Conservation (phyloP, 2,888 invertebrate species). For the Esperia sulphurella region DNA sequence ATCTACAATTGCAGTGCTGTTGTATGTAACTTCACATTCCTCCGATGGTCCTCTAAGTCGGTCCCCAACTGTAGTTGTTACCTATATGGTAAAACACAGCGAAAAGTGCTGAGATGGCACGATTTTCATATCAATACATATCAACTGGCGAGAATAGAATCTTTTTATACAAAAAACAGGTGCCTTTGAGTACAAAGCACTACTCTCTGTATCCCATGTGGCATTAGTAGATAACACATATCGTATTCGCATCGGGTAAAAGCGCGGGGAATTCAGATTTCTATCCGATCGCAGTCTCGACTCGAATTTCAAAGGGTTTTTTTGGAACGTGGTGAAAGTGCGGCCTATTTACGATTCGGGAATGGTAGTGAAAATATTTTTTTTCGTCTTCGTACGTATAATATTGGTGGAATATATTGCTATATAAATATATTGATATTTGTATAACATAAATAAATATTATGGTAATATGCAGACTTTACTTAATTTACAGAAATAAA, state of each 20-base stretch:
- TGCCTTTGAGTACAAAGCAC: conserved; percentile 74
- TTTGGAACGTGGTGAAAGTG: conserved; percentile 25
- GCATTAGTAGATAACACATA: conserved; percentile 69
- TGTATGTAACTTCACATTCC: too few relatives aligned
- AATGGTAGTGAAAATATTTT: conserved; percentile 11
- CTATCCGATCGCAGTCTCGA: conserved; percentile 53
- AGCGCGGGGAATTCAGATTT: conserved; percentile 75
- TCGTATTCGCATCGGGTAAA: conserved; percentile 72
- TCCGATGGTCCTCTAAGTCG: too few relatives aligned
- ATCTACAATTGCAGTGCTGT: too few relatives aligned
- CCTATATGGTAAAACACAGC: background rate
- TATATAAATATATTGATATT: too few relatives aligned
- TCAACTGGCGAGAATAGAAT: conserved; percentile 47
- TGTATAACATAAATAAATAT: too few relatives aligned
- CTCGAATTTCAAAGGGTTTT: conserved; percentile 73
- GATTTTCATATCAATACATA: conserved; percentile 20
- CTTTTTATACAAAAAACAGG: conserved; percentile 62
- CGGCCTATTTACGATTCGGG: conserved; percentile 35
- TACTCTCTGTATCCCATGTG: conserved; percentile 65
- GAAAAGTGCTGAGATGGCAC: background rate
- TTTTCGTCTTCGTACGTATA: background rate
- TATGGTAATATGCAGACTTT: too few relatives aligned
- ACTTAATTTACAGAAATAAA: too few relatives aligned
- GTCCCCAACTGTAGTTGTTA: too few relatives aligned
- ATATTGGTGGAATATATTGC: too few relatives aligned